Evolutionary conservation across 2,888 invertebrate genomes (phyloP).

Genomic region (Sinelater perroti): DNA sequence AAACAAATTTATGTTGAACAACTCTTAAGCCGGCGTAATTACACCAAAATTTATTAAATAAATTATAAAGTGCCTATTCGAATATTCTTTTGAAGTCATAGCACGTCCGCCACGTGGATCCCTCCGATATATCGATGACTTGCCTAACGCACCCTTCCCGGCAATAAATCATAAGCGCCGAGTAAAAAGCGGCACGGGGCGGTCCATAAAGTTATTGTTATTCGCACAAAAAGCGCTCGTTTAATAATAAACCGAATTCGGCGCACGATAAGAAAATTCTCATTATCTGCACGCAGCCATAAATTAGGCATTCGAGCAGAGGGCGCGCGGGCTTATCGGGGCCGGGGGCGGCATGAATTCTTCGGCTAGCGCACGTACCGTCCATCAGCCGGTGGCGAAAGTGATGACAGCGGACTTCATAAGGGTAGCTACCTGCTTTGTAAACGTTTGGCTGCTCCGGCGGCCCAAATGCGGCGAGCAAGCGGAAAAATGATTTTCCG

Average conservation of each 20-base stretch:
- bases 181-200: neutral
- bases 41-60: no score
- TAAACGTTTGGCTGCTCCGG: conserved; percentile 20
- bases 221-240: neutral
- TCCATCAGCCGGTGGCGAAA: conserved; percentile 10
- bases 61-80: no score
- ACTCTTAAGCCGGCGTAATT: no score
- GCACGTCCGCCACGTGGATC: no score
- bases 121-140: neutral
- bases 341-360: neutral
- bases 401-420: conserved; percentile 20
- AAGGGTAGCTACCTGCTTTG: conserved; percentile 25
- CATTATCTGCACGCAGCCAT: conserved; percentile 1
- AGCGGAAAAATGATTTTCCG: conserved; percentile 22
- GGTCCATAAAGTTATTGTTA: conserved; percentile 1
- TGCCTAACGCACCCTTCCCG: neutral
- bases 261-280: neutral
- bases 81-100: no score
- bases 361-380: conserved; percentile 9
- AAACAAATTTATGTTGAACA: no score
- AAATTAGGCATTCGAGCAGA: neutral
- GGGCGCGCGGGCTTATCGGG: conserved; percentile 7
- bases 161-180: neutral
- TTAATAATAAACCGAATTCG: neutral
- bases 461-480: conserved; percentile 10